Base-by-base conservation (phyloP, 2,888 invertebrate genomes). In the Phyllotreta striolata region DNA sequence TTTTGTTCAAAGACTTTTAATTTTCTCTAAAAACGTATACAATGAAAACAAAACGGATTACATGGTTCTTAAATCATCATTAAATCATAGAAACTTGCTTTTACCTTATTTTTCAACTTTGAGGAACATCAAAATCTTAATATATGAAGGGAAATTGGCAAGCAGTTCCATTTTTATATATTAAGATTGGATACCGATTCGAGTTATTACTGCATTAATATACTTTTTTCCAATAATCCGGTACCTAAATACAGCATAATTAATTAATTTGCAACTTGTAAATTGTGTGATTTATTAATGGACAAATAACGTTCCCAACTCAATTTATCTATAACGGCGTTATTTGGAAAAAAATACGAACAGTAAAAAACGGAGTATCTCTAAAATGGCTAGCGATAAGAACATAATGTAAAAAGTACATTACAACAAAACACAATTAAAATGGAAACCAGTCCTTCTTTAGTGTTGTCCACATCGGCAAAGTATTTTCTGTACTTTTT, bases 1-100 rank as follows among this genome's bases (percentile, higher is more conserved):
- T 24, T 13, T 56, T 52, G 52, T 35, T 54, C 24, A 44, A 44
- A 24, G 10, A 60, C 12, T 37, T 60, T 60, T 44, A 38, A 66
- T 66, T 68, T 64, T 60, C 55, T 64, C 63, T 66, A 68, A 68
- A 68, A 68, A 66, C 64, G 10, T 68, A 66, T 63, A 68, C 59
- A 65, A 62, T 68, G 62, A 60, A 68, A 68, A 68, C 66, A 66
- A 68, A 66, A 66, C 63, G 62, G 66, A 14, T 64, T 68, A 68
- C 63, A 68, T 68, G 54, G 61, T 66, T 55, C 66, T 57, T 24
- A 24, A 59, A 64, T 62, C 66, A 52, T 64, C 63, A 68, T 64
- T 63, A 55, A 40, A 66, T 49, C 59, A 65, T 68, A 66, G 66
- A 68, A 66, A 51, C 40, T 35, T 54, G 62, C 37, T 35, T 65